phyloP scores from a whole-genome alignment of 2,113 vertebrate genomes.

The Onychorhynchus coronatus region DNA sequence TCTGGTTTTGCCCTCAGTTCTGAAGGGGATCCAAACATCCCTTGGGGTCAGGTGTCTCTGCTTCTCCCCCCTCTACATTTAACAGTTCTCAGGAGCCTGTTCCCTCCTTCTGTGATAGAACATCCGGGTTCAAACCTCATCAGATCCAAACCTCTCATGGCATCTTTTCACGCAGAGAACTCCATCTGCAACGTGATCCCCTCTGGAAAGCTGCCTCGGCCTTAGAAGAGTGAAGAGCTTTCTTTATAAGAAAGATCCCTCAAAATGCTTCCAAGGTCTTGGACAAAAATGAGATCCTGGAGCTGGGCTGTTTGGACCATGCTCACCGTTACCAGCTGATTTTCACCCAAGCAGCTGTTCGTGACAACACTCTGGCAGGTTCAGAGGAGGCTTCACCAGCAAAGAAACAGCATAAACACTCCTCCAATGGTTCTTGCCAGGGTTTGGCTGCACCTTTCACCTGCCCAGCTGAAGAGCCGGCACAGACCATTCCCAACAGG shows the following conservation, averaged over 20 bases:
- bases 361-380: not conserved
- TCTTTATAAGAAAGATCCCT: not conserved
- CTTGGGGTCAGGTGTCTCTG: not conserved
- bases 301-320: not conserved
- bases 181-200: accelerated
- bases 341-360: not conserved
- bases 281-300: accelerated
- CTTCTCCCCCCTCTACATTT: not conserved
- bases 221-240: not conserved
- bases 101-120: not conserved
- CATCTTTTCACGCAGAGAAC: not conserved
- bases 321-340: not conserved
- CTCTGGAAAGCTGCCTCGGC: not conserved
- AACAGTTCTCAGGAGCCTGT: not conserved
- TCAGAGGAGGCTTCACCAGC: not conserved
- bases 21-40: accelerated
- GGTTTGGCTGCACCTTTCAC: not conserved
- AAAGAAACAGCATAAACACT: not conserved
- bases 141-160: not conserved
- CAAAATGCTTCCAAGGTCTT: not conserved
- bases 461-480: not conserved
- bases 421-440: not conserved
- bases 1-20: not conserved
- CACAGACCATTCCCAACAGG: not conserved
- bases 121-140: not conserved